Evolutionary conservation across 2,797 vertebrate genomes (phyloP).

Genomic region (Neosalanx taihuensis): DNA sequence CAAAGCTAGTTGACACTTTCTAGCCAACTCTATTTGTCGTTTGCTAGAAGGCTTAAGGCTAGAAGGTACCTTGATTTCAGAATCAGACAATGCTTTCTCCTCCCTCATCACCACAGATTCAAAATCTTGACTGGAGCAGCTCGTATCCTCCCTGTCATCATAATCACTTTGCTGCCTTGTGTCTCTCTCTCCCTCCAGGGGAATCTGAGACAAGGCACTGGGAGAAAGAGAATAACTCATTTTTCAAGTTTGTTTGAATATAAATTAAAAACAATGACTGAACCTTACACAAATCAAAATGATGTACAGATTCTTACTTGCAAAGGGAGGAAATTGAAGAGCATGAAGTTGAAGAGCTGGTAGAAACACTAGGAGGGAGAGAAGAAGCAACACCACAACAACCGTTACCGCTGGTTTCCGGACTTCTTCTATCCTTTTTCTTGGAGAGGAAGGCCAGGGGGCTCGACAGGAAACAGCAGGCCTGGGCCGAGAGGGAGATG

Average conservation of each 20-base stretch:
- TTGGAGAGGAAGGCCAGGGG: slow-evolving; percentile 76
- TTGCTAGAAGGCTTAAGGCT: background rate
- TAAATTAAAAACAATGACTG: too few species aligned
- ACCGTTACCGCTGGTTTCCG: slow-evolving; percentile 15
- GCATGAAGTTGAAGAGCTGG: slow-evolving; percentile 25
- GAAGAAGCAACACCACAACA: slow-evolving; percentile 32
- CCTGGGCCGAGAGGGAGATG: slow-evolving; percentile 64
- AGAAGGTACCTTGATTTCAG: slow-evolving; percentile 76
- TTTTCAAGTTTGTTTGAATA: too few species aligned
- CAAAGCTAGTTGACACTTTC: background rate
- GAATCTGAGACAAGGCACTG: slow-evolving; percentile 44
- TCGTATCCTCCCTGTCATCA: slow-evolving; percentile 58
- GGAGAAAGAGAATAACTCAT: background rate
- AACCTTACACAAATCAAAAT: background rate
- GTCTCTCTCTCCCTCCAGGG: slow-evolving; percentile 39
- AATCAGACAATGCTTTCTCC: slow-evolving; percentile 77
- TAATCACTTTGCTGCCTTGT: slow-evolving; percentile 46
- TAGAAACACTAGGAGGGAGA: slow-evolving; percentile 33
- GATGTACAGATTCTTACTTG: slow-evolving; percentile 57
- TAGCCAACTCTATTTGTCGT: background rate
- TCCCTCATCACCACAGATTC: slow-evolving; percentile 60
- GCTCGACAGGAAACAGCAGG: slow-evolving; percentile 73
- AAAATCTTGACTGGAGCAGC: slow-evolving; percentile 62
- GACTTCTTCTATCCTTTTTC: slow-evolving; percentile 43
- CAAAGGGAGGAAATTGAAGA: slow-evolving; percentile 44